Base-by-base conservation (phyloP, 2,797 vertebrate genomes). In the Gephyroberyx darwinii region DNA sequence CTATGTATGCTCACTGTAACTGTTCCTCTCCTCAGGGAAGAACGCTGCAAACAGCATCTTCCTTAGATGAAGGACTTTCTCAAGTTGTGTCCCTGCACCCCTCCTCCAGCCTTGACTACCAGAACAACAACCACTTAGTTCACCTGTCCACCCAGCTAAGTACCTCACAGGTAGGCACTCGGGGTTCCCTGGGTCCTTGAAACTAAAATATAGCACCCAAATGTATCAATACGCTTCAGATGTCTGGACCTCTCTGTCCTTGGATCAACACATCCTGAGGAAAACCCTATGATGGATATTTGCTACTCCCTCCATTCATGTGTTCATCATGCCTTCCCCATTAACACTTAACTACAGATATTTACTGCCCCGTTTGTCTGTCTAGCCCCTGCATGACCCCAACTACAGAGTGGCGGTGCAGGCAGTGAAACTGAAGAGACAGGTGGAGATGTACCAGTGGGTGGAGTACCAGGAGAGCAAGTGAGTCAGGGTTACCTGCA, bases 381-480 rank as follows among this genome's bases (percentile, higher is more conserved):
- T 66, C 39, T 65, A 99, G 98, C 95, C 96, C 37, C 90, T 99
- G 48, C 92, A 96, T 88, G 98, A 99, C 81, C 97, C 98, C 30
- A 97, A 98, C 93, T 99, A 99, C 56, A 93, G 91, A 16, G 92
- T 99, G 66, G 86, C 86, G 51, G 92, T 99, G 66, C 94, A 94
- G 4, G 96, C 96, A 0, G 97, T 96, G 89, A 98, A 98, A 80
- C 90, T 99, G 69, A 94, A 94, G 78, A 95, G 98, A 58, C 88
- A 94, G 0, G 98, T 98, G 85, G 97, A 99, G 91, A 99, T 99
- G 98, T 98, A 97, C 83, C 98, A 99, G 74, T 99, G 98, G 97
- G 96, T 99, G 70, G 98, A 99, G 75, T 90, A 94, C 26, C 93
- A 88, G 20, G 96, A 98, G 26, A 96, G 96, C 83, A 95, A 78